Evolutionary conservation across 1,140 invertebrate genomes (phyloP).

Genomic region (Bombus consobrinus): DNA sequence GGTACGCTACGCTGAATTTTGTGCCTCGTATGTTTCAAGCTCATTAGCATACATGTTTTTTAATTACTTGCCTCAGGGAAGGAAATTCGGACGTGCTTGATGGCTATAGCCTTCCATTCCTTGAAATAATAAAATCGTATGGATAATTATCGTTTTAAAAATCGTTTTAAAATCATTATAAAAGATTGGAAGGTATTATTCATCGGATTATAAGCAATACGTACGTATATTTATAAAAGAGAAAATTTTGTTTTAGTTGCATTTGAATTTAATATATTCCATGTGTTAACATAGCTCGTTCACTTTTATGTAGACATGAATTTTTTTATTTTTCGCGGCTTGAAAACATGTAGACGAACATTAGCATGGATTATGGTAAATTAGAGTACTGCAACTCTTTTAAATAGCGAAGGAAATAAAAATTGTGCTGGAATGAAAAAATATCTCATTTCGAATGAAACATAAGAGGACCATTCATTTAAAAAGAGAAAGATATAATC

Average conservation of each 20-base stretch:
- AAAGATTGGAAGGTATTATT: background rate
- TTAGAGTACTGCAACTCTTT: background rate
- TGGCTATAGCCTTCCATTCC: no score
- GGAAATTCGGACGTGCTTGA: no score
- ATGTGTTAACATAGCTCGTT: background rate
- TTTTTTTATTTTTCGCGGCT: background rate
- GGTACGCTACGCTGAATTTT: background rate
- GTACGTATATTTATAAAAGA: background rate
- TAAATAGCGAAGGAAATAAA: background rate
- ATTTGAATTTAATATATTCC: background rate
- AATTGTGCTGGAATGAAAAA: background rate
- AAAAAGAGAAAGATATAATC: background rate
- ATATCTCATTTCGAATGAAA: background rate
- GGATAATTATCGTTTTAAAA: background rate
- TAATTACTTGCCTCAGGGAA: conserved; percentile 10
- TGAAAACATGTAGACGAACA: background rate
- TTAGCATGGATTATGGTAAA: background rate
- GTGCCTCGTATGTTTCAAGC: background rate
- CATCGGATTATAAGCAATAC: background rate
- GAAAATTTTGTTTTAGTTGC: background rate
- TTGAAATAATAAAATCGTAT: background rate
- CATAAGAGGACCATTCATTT: background rate
- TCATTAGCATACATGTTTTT: conserved; percentile 34
- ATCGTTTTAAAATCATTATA: background rate
- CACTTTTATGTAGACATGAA: background rate